Evolutionary conservation across 2,797 vertebrate species (phyloP).

Genomic region (Microhierax caerulescens): DNA sequence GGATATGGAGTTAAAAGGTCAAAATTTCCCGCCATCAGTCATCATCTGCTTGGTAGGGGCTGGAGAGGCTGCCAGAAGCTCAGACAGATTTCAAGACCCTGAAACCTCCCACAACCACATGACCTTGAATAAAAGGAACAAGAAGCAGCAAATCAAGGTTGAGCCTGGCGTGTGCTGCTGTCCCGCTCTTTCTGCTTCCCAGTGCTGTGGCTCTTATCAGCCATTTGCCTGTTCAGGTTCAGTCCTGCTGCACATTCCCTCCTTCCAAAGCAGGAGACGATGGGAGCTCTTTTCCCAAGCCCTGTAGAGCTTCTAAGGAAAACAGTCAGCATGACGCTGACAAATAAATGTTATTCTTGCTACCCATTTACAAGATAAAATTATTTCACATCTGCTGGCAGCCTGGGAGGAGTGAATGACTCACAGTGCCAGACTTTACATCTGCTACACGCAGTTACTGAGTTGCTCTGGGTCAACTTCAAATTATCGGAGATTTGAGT

Average conservation of each 20-base stretch:
- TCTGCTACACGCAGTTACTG: neutral
- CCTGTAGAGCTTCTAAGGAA: neutral
- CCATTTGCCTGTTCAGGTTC: neutral
- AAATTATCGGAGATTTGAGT: neutral
- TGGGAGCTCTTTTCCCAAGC: neutral
- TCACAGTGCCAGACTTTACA: neutral
- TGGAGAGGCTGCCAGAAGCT: neutral
- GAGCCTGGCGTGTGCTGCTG: neutral
- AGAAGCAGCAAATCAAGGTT: neutral
- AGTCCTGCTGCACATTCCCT: neutral
- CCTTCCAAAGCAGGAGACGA: neutral
- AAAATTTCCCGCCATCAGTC: constrained; percentile 36
- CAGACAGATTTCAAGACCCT: neutral
- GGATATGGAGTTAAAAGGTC: constrained; percentile 51
- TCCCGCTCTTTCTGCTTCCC: neutral
- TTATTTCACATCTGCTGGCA: neutral
- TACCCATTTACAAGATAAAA: neutral
- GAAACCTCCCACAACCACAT: neutral
- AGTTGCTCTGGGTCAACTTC: neutral
- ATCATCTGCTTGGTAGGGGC: neutral
- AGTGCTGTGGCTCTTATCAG: neutral
- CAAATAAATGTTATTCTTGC: constrained; percentile 1
- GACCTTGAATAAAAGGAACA: neutral
- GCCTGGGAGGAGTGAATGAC: neutral
- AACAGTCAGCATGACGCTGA: neutral